Evolutionary conservation across 2,113 vertebrate species (phyloP).

Genomic region (Larimichthys polyactis): DNA sequence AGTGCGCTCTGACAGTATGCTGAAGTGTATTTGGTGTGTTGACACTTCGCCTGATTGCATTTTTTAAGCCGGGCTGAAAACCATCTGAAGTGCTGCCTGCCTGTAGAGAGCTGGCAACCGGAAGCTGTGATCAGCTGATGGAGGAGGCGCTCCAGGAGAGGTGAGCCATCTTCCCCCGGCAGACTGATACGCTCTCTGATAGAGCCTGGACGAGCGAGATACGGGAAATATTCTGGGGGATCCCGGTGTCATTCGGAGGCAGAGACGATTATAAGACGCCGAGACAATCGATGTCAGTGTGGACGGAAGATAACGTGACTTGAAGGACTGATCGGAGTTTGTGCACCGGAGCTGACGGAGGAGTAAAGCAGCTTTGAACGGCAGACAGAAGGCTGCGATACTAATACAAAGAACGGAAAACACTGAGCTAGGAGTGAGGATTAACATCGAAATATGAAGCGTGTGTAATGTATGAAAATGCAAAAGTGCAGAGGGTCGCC

Average conservation of each 20-base stretch:
- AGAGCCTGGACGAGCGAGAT: constrained; percentile 47
- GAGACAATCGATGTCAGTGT: constrained; percentile 24
- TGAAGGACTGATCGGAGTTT: background rate
- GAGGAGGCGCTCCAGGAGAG: constrained; percentile 65
- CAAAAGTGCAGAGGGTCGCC: background rate
- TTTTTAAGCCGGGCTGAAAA: background rate
- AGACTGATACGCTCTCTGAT: constrained; percentile 41
- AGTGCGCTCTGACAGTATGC: too few relatives aligned
- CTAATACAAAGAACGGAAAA: constrained; percentile 72
- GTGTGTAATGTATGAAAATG: background rate
- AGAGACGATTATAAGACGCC: constrained; percentile 44
- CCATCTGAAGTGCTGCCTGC: background rate
- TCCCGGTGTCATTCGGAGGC: constrained; percentile 52
- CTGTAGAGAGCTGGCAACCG: constrained; percentile 50
- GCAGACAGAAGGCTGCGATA: constrained; percentile 34
- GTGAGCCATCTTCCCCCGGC: constrained; percentile 84
- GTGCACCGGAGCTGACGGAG: constrained; percentile 17
- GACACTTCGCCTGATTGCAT: background rate
- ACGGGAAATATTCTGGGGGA: constrained; percentile 46
- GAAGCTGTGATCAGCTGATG: constrained; percentile 79
- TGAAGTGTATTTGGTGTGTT: background rate
- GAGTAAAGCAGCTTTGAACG: constrained; percentile 22
- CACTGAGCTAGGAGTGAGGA: constrained; percentile 32
- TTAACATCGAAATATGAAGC: constrained; percentile 19
- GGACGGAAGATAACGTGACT: background rate